phyloP scores from a whole-genome alignment of 2,888 invertebrate species.

The Heliconius erato region DNA sequence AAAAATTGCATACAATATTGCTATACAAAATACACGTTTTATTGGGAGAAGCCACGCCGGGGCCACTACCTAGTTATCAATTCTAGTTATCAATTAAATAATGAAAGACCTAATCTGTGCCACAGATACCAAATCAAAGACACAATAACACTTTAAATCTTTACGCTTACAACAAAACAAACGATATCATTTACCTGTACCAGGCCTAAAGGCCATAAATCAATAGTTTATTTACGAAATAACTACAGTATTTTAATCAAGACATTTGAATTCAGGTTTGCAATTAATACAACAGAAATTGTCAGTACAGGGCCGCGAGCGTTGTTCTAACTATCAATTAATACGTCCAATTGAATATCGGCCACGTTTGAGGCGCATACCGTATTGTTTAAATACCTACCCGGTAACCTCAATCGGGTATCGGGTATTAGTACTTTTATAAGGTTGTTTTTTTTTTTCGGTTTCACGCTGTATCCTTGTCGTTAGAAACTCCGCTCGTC shows the following conservation, averaged over 20 bases:
- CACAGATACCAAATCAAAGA: neutral
- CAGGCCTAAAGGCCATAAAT: neutral
- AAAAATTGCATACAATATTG: no score
- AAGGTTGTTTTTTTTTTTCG: neutral
- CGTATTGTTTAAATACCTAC: constrained; percentile 42
- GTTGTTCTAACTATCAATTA: constrained; percentile 67
- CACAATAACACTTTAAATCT: neutral
- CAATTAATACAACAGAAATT: constrained; percentile 28
- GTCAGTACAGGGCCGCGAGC: constrained; percentile 22
- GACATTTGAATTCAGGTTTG: constrained; percentile 31
- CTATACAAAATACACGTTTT: no score
- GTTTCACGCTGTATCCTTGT: neutral
- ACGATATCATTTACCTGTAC: neutral
- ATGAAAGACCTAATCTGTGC: no score
- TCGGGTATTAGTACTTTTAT: neutral
- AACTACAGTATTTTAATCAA: constrained; percentile 27
- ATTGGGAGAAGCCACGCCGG: no score
- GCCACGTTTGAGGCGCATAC: constrained; percentile 43
- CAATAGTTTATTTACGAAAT: neutral
- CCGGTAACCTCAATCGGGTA: constrained; percentile 38
- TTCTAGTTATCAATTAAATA: no score
- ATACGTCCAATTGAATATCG: constrained; percentile 74
- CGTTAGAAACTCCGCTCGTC: no score
- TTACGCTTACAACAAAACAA: neutral
- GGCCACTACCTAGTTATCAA: no score